phyloP scores from a whole-genome alignment of 1,140 invertebrate genomes.

The Papilio glaucus region DNA sequence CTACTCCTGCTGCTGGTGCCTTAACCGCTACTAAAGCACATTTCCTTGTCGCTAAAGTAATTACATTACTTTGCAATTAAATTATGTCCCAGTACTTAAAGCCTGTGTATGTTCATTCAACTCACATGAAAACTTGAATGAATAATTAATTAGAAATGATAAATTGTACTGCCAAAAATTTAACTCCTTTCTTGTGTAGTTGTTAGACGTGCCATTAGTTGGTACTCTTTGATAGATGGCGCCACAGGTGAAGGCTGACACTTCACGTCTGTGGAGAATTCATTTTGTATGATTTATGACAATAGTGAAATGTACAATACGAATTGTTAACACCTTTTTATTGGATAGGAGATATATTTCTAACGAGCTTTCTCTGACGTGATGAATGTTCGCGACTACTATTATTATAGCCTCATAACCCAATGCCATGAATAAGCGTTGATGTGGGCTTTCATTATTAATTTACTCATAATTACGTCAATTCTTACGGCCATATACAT shows the following conservation, averaged over 20 bases:
- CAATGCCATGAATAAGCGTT: too few species aligned
- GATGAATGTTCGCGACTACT: background rate
- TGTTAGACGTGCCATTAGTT: background rate
- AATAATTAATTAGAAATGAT: background rate
- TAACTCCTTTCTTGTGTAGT: background rate
- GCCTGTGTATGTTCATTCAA: too few species aligned
- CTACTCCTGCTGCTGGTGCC: too few species aligned
- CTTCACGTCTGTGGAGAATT: background rate
- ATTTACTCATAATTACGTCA: too few species aligned
- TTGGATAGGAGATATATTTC: background rate
- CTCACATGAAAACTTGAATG: too few species aligned
- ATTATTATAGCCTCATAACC: too few species aligned
- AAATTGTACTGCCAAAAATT: background rate
- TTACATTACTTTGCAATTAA: too few species aligned
- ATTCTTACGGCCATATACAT: too few species aligned
- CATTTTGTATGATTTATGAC: constrained; percentile 13
- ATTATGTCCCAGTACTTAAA: too few species aligned
- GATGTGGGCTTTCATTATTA: too few species aligned
- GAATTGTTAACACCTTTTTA: background rate
- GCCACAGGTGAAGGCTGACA: constrained; percentile 1
- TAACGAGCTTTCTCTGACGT: background rate
- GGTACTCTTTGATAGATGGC: background rate
- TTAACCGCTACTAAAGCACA: too few species aligned
- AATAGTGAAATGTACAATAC: background rate
- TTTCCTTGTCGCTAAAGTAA: too few species aligned